Percentiles rank a stretch among this genome's conserved stretches.
Conservation (phyloP, 2,113 vertebrate species). For the Semnopithecus entellus region DNA sequence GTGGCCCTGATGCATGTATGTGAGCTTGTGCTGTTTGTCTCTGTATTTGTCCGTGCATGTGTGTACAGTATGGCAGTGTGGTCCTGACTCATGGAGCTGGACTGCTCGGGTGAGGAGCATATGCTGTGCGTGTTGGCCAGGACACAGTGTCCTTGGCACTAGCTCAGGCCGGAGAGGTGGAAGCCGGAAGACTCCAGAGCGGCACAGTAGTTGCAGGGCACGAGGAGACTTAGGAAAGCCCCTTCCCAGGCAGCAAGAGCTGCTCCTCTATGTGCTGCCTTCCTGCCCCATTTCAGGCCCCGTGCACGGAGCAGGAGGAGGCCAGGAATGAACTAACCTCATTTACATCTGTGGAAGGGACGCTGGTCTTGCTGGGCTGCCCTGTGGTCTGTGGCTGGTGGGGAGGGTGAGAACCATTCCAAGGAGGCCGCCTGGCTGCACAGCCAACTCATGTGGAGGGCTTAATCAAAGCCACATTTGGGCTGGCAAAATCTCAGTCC, state of each 20-base stretch:
- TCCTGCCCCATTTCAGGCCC: not conserved
- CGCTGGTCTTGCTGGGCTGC: not conserved
- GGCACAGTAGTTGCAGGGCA: not conserved
- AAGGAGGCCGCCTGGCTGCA: not conserved
- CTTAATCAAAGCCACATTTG: slow-evolving; percentile 40
- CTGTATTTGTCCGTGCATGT: not conserved
- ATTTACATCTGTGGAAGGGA: not conserved
- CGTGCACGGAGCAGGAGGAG: rapidly evolving
- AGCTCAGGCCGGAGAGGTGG: slow-evolving; percentile 21
- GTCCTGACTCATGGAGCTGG: not conserved
- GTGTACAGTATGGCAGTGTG: not conserved
- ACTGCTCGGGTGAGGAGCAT: slow-evolving; percentile 24
- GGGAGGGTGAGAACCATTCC: not conserved
- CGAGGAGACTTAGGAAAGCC: not conserved
- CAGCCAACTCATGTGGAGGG: not conserved
- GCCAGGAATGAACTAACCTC: not conserved
- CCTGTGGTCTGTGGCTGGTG: not conserved
- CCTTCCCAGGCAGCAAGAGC: not conserved
- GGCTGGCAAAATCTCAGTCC: not conserved
- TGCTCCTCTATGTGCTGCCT: rapidly evolving
- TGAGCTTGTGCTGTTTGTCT: rapidly evolving
- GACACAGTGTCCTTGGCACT: slow-evolving; percentile 46
- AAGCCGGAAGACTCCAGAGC: not conserved
- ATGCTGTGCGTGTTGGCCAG: not conserved
- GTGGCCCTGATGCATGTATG: rapidly evolving